phyloP scores from a whole-genome alignment of 2,797 vertebrate genomes.

The Acanthiza pusilla region DNA sequence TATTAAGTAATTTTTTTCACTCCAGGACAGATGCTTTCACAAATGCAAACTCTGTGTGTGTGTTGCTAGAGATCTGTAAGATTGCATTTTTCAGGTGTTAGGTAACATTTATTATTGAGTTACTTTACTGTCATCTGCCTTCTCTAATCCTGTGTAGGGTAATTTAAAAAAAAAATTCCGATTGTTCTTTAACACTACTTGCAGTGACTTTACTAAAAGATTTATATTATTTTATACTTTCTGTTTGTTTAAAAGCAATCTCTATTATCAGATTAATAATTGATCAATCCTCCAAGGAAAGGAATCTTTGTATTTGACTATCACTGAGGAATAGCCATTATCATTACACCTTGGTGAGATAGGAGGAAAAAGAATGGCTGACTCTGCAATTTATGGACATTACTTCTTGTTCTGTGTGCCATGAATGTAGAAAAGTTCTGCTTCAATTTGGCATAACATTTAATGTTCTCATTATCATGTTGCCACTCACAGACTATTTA shows the following conservation, averaged over 20 bases:
- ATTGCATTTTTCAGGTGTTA: constrained; percentile 12
- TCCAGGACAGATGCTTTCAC: constrained; percentile 49
- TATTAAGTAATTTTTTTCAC: constrained; percentile 68
- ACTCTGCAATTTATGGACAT: neutral
- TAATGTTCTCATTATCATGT: neutral
- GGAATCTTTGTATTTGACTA: neutral
- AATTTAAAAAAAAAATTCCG: neutral
- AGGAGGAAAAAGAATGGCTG: neutral
- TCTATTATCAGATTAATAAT: neutral
- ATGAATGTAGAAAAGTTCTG: neutral
- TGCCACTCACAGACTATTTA: neutral
- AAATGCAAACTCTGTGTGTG: constrained; percentile 1
- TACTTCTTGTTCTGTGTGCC: neutral
- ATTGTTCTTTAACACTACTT: neutral
- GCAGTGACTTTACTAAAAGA: neutral
- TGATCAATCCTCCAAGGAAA: neutral
- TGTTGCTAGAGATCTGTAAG: neutral
- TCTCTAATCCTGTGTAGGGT: neutral
- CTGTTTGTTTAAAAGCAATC: neutral
- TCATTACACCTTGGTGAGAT: neutral
- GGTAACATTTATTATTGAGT: neutral
- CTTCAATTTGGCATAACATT: neutral
- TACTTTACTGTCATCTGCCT: neutral
- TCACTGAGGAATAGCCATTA: neutral
- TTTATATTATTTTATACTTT: neutral